These are phyloP conservation scores for Ichneumoninae sp. DNA, from an alignment of 2,888 invertebrate species.

Conservation along the genomic window DNA sequence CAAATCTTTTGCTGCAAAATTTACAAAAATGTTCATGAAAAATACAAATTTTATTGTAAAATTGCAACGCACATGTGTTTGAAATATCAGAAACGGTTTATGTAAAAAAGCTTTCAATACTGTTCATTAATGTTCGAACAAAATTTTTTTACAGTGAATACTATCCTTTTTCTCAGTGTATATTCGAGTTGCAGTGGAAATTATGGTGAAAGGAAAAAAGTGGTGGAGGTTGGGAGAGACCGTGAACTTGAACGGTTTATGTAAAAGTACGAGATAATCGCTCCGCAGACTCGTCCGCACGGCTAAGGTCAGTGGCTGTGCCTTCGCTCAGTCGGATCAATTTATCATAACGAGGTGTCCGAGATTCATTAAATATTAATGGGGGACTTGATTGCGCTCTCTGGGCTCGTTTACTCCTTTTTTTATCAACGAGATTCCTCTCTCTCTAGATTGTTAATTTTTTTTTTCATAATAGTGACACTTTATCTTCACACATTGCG, in stretches of 20 bases:
- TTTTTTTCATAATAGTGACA: not conserved
- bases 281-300: not conserved
- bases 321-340: slow-evolving; percentile 14
- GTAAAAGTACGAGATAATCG: slow-evolving; percentile 5
- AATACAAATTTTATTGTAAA: too few species aligned
- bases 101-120: too few species aligned
- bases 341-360: slow-evolving; percentile 3
- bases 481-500: not conserved
- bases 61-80: too few species aligned
- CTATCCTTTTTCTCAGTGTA: too few species aligned
- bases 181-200: not conserved
- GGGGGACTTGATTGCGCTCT: slow-evolving; percentile 26
- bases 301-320: slow-evolving; percentile 24
- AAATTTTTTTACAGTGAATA: too few species aligned
- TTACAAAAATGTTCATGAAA: too few species aligned
- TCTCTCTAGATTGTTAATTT: not conserved
- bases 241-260: slow-evolving; percentile 59
- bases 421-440: not conserved
- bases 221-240: slow-evolving; percentile 18
- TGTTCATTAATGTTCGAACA: too few species aligned
- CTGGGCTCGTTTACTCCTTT: slow-evolving; percentile 11
- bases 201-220: slow-evolving; percentile 37
- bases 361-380: slow-evolving; percentile 20
- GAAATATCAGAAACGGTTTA: too few species aligned
- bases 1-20: too few species aligned